Base-by-base conservation (phyloP, 2,797 vertebrate genomes). In the Pipistrellus kuhlii region DNA sequence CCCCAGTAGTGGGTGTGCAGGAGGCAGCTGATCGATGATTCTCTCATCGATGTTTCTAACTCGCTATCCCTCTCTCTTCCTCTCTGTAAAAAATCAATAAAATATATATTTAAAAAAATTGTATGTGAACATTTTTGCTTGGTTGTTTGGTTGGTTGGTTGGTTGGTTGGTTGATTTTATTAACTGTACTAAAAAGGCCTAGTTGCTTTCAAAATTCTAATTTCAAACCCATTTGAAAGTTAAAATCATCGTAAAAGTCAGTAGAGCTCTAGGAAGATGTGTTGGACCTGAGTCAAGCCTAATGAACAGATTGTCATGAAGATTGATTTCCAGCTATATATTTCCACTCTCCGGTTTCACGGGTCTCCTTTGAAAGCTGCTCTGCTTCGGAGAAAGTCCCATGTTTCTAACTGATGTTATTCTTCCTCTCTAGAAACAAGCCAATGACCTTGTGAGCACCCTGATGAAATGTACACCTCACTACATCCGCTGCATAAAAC, bases 401-500 rank as follows among this genome's bases (percentile, higher is more conserved):
- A 0, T 6, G 18, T 71, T 71, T 88, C 82, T 81, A 62, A 96
- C 64, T 77, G 27, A 35, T 89, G 51, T 78, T 57, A 2, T 55
- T 92, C 81, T 95, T 95, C 66, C 81, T 85, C 73, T 90, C 92
- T 97, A 99, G 99, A 99, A 98, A 99, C 99, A 99, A 99, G 99
- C 99, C 96, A 99, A 99, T 30, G 99, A 99, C 97, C 98, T 99
- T 53, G 99, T 99, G 97, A 99, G 99, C 98, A 99, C 99, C 0
- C 98, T 99, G 96, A 99, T 99, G 99, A 99, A 99, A 96, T 99
- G 99, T 21, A 99, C 99, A 0, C 99, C 99, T 1, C 99, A 99
- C 96, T 99, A 99, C 97, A 99, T 99, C 97, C 99, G 99, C 95
- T 99, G 99, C 98, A 99, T 99, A 98, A 99, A 99, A 97, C 99